A percentile compares a stretch with the other conserved stretches of the same genome.
phyloP scores from a whole-genome alignment of 2,888 invertebrate species.

The Brachyptera risi region DNA sequence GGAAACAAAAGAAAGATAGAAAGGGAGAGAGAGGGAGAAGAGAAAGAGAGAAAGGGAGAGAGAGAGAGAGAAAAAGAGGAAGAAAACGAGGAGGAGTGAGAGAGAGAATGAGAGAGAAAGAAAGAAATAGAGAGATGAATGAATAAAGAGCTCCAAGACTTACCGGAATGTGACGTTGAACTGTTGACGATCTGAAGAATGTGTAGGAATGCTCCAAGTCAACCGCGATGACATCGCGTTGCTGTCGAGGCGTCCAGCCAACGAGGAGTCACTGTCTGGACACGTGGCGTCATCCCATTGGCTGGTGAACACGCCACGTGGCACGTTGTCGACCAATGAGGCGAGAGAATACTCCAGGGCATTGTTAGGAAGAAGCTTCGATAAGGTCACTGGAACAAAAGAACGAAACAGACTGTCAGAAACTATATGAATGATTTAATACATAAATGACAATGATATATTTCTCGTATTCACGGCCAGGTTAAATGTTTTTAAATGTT shows the following conservation, averaged over 20 bases:
- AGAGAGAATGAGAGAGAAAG: no score
- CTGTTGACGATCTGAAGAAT: not conserved
- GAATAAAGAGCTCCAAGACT: no score
- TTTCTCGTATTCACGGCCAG: no score
- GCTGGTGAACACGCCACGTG: slow-evolving; percentile 14
- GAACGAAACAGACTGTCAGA: not conserved
- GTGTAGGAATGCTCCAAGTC: slow-evolving; percentile 10
- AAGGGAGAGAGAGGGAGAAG: no score
- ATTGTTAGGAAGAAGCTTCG: not conserved
- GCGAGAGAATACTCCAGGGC: slow-evolving; percentile 5
- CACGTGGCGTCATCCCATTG: slow-evolving; percentile 1
- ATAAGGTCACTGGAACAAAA: slow-evolving; percentile 4
- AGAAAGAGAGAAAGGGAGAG: no score
- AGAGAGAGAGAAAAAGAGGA: no score
- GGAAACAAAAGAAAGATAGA: no score
- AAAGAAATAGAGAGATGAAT: no score
- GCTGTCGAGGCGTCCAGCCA: slow-evolving; percentile 4
- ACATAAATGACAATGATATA: no score
- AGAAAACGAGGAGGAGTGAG: no score
- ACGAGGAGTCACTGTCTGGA: slow-evolving; percentile 4
- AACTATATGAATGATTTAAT: no score
- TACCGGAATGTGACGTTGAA: slow-evolving; percentile 22
- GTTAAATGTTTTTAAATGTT: no score
- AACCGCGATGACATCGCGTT: not conserved
- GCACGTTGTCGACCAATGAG: slow-evolving; percentile 14